Percentiles rank a stretch among this genome's conserved stretches.
phyloP scores from a whole-genome alignment of 1,140 invertebrate species.

The Drosophila micromelanica region DNA sequence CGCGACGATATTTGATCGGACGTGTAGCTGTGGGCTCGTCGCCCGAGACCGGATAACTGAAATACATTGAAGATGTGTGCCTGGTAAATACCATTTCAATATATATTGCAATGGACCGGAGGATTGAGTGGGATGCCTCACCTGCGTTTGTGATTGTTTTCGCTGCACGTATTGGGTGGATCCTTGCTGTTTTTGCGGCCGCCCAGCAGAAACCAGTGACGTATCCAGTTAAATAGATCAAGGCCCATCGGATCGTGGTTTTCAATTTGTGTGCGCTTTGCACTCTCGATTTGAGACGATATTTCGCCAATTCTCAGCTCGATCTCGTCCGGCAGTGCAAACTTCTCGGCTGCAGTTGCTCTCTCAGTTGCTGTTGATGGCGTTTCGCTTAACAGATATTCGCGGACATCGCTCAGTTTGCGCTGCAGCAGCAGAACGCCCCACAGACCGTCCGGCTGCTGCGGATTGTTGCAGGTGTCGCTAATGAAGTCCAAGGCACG shows the following conservation, averaged over 20 bases:
- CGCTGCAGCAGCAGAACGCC: conserved; percentile 11
- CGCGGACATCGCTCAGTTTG: conserved; percentile 36
- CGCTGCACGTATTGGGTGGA: conserved; percentile 7
- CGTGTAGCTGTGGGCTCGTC: not conserved
- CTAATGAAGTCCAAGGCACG: conserved; percentile 29
- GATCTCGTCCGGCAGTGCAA: not conserved
- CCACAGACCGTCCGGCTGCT: conserved; percentile 6
- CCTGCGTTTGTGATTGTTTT: conserved; percentile 24
- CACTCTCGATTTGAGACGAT: conserved; percentile 7
- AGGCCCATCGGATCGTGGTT: conserved; percentile 57
- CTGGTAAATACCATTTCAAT: no score
- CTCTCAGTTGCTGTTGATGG: not conserved
- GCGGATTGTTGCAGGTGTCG: not conserved
- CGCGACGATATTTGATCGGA: conserved; percentile 71
- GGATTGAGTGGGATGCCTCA: conserved; percentile 6
- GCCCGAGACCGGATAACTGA: not conserved
- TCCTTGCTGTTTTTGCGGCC: conserved; percentile 39
- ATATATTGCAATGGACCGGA: not conserved
- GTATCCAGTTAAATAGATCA: conserved; percentile 49
- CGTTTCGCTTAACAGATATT: conserved; percentile 28
- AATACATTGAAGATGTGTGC: not conserved
- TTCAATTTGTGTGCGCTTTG: conserved; percentile 1
- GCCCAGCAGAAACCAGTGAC: conserved; percentile 43
- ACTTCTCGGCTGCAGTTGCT: not conserved
- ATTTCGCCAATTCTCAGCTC: conserved; percentile 9